Base-by-base conservation (phyloP, 2,797 vertebrate species). In the Epinephelus awoara region DNA sequence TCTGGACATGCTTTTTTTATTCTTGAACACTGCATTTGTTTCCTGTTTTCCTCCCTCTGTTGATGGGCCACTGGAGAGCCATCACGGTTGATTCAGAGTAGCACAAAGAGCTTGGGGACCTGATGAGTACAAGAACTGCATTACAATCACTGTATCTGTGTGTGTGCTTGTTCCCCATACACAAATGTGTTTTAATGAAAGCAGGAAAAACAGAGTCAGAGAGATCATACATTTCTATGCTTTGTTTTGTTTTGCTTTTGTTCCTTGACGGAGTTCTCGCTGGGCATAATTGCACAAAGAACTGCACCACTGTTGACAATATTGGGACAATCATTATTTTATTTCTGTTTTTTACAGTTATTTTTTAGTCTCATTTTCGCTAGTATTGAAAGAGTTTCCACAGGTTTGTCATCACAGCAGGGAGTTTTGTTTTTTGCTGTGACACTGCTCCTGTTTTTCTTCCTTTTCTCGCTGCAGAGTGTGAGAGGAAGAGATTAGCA, bases 51-150 rank as follows among this genome's bases (percentile, higher is more conserved):
- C 70, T 81, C 59, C 57, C 66, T 66, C 62, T 55, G 79, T 88
- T 82, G 87, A 92, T 84, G 86, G 61, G 76, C 83, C 85, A 65
- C 90, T 15, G 27, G 84, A 87, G 89, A 91, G 80, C 84, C 84
- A 89, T 88, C 77, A 46, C 46, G 25, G 77, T 64, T 67, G 82
- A 91, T 82, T 93, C 90, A 88, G 84, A 82, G 83, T 29, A 56
- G 72, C 77, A 84, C 88, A 89, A 82, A 89, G 88, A 83, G 91
- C 84, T 71, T 14, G 52, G 90, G 68, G 91, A 89, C 79, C 74
- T 67, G 83, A 89, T 65, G 89, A 90, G 88, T 80, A 89, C 89
- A 90, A 83, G 88, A 79, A 85, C 88, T 90, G 93, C 90, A 92
- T 94, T 67, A 82, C 90, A 92, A 93, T 90, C 84, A 63, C 75